These are phyloP conservation scores for Griposia aprilina DNA, from an alignment of 2,888 invertebrate species.

Conservation along the genomic window DNA sequence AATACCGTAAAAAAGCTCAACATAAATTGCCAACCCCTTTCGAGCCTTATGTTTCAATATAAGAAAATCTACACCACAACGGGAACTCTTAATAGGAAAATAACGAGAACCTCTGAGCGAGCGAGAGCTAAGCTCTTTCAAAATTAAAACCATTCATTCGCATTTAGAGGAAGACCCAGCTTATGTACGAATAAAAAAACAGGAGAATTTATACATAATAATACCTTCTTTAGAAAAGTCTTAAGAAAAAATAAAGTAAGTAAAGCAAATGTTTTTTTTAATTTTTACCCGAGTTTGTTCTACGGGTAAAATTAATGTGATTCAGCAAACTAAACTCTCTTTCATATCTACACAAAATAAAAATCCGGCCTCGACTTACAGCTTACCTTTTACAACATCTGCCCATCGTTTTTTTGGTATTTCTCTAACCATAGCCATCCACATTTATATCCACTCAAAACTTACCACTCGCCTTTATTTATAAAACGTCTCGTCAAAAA, in stretches of 20 bases:
- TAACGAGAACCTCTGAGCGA: conserved; percentile 29
- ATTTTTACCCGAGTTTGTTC: not conserved
- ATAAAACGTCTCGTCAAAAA: not conserved
- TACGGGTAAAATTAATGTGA: no score
- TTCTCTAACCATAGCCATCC: no score
- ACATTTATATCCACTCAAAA: not conserved
- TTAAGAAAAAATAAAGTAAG: not conserved
- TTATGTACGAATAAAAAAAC: conserved; percentile 36
- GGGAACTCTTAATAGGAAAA: conserved; percentile 31
- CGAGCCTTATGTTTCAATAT: not conserved
- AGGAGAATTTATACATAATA: not conserved
- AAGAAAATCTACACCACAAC: conserved; percentile 26
- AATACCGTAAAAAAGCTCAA: not conserved
- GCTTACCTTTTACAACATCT: not conserved
- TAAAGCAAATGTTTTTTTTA: not conserved
- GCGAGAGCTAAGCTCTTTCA: conserved; percentile 21
- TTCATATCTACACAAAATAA: not conserved
- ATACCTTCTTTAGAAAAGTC: conserved; percentile 6
- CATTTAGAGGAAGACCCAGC: conserved; percentile 31
- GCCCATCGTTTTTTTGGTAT: not conserved
- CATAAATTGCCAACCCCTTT: not conserved
- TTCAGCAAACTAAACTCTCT: not conserved
- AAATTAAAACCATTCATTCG: conserved; percentile 53
- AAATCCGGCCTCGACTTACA: not conserved
- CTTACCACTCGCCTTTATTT: not conserved